phyloP scores from a whole-genome alignment of 2,113 vertebrate species.

The Laterallus jamaicensis region DNA sequence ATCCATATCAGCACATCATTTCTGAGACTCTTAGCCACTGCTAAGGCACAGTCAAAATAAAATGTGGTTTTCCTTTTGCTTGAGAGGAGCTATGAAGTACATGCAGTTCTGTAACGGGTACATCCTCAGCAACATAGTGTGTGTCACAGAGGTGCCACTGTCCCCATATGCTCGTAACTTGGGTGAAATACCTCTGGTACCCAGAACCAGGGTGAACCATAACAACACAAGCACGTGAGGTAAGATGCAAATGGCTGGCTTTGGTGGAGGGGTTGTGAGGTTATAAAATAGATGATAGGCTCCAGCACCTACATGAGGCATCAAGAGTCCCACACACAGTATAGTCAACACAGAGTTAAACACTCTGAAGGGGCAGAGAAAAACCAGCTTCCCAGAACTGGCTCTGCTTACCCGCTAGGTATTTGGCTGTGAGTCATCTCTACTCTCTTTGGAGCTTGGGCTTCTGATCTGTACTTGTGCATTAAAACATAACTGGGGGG shows the following conservation, averaged over 20 bases:
- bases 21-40: neutral
- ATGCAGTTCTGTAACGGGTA: neutral
- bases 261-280: neutral
- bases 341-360: neutral
- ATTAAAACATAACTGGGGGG: neutral
- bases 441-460: neutral
- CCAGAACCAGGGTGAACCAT: neutral
- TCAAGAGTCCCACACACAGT: neutral
- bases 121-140: neutral
- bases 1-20: neutral
- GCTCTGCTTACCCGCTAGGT: neutral
- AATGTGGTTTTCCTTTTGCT: neutral
- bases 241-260: neutral
- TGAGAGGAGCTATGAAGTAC: neutral
- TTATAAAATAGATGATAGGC: neutral
- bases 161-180: neutral
- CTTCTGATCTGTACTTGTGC: neutral
- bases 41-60: neutral
- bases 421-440: neutral
- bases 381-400: neutral
- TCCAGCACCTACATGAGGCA: neutral
- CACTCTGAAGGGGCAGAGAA: neutral
- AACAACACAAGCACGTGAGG: neutral
- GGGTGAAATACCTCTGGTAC: neutral
- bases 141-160: fast-evolving